Evolutionary conservation across 2,797 vertebrate genomes (phyloP), one percentile per base, ranked within the genome.

Genomic region (Halcyon chelicuti): DNA sequence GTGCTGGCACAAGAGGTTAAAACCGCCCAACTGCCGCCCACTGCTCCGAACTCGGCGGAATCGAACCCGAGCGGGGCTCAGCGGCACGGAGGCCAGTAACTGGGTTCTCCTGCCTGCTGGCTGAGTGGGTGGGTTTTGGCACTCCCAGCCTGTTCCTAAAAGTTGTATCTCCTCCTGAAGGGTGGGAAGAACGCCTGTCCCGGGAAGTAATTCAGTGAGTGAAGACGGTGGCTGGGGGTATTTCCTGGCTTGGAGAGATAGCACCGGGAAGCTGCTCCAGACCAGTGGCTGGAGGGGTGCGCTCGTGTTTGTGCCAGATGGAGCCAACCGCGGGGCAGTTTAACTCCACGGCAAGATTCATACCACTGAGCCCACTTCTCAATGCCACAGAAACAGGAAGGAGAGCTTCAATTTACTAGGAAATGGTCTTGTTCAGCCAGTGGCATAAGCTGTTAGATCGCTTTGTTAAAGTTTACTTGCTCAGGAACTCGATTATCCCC

Each of bases 91-190:
- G 66, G 51, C 51, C 58, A 51, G 37, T 31, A 57, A 87, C 29
- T 0, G 1, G 80, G 70, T 29, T 79, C 51, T 88, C 10, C 58
- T 72, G 78, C 57, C 4, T n/a, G n/a, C 73, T 81, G 87, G 20
- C 46, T 88, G 87, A 95, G 89, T 75, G 82, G 79, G 89, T 63
- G 94, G 39, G 0, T 78, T 96, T 86, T 93, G 93, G 93, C 94
- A 75, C 20, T 73, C 42, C 35, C 61, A 70, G 73, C 17, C 54
- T 14, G 2, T 91, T 96, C 87, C 78, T 91, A 22, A 94, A 96
- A 94, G 85, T 58, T 1, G 0, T 72, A 88, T 85, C 70, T 91
- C 67, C 54, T 91, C 87, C 58, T 10, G 2, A 75, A 93, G 66
- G 42, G 54, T 77, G 75, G 46, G 67, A 94, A 86, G 75, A 70